Evolutionary conservation across 2,797 vertebrate genomes (phyloP).

Genomic region (Morelia viridis): DNA sequence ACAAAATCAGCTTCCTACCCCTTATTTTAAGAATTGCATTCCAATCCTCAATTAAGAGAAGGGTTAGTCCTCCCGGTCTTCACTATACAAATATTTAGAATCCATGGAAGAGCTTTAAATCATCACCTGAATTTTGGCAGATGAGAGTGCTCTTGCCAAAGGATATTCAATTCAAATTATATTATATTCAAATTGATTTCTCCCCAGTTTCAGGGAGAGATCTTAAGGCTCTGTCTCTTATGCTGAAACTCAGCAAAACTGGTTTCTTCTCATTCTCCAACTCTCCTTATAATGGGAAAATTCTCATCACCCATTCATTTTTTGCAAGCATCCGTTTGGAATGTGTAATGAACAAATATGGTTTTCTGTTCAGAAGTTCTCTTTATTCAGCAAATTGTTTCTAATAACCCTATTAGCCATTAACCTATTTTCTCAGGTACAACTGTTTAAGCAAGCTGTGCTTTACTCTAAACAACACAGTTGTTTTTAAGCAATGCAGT

Average conservation of each 20-base stretch:
- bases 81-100: slow-evolving; percentile 48
- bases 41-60: slow-evolving; percentile 49
- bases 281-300: slow-evolving; percentile 33
- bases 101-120: slow-evolving; percentile 47
- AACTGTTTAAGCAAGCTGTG: slow-evolving; percentile 12
- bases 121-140: slow-evolving; percentile 61
- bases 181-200: slow-evolving; percentile 46
- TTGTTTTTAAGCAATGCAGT: slow-evolving; percentile 41
- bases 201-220: slow-evolving; percentile 61
- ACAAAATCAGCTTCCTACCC: slow-evolving; percentile 61
- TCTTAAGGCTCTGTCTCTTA: slow-evolving; percentile 34
- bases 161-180: slow-evolving; percentile 21
- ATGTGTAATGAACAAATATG: slow-evolving; percentile 15
- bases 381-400: background rate
- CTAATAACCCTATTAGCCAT: slow-evolving; percentile 53
- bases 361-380: slow-evolving; percentile 30
- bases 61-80: slow-evolving; percentile 25
- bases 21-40: slow-evolving; percentile 63
- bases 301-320: slow-evolving; percentile 6
- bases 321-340: slow-evolving; percentile 17
- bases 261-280: slow-evolving; percentile 32
- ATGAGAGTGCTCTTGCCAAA: slow-evolving; percentile 52
- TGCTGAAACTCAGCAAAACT: background rate
- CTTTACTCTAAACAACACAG: slow-evolving; percentile 45
- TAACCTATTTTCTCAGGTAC: slow-evolving; percentile 38